phyloP scores from a whole-genome alignment of 1,140 invertebrate species.

The Saccostrea echinata region DNA sequence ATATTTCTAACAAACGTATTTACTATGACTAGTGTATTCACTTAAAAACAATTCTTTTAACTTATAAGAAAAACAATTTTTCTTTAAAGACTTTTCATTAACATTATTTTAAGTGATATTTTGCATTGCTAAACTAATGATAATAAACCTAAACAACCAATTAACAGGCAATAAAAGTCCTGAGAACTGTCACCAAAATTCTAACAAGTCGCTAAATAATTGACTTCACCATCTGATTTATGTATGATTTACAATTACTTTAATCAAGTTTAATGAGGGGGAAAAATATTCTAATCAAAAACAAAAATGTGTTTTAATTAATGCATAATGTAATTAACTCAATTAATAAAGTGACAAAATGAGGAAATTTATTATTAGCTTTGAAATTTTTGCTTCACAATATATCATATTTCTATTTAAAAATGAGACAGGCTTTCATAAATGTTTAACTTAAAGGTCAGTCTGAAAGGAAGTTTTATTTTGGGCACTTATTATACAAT shows the following conservation, averaged over 20 bases:
- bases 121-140: neutral
- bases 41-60: no score
- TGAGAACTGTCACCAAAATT: neutral
- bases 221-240: conserved; percentile 3
- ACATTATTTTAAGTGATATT: neutral
- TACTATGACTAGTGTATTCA: no score
- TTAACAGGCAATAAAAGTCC: neutral
- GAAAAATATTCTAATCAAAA: neutral
- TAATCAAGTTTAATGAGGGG: neutral
- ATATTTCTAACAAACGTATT: no score
- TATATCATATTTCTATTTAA: neutral
- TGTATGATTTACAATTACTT: conserved; percentile 2
- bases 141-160: neutral
- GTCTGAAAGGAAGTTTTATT: neutral
- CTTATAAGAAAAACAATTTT: no score
- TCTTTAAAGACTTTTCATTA: neutral
- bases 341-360: conserved; percentile 32
- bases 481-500: neutral
- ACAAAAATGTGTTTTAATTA: neutral
- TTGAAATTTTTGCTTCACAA: neutral
- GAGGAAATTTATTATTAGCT: neutral
- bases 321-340: conserved; percentile 37
- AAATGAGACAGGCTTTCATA: neutral
- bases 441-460: neutral
- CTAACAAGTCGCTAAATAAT: conserved; percentile 6